phyloP scores from a whole-genome alignment of 2,797 vertebrate genomes.

The Gymnoscopelus braueri region DNA sequence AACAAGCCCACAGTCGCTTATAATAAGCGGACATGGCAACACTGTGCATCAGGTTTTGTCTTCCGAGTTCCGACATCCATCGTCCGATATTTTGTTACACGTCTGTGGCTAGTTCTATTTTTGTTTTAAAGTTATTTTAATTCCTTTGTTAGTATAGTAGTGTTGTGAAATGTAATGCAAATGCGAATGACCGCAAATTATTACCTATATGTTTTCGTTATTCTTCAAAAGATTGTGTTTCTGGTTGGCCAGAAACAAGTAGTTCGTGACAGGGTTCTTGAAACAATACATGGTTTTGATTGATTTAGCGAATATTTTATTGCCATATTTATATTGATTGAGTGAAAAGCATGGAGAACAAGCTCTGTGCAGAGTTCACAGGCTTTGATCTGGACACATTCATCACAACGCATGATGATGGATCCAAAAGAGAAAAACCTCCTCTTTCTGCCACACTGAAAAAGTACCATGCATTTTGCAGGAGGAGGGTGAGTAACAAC shows the following conservation, averaged over 20 bases:
- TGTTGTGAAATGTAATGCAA: not conserved
- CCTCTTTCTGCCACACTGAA: slow-evolving; percentile 75
- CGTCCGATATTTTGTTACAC: not conserved
- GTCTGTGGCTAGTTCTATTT: not conserved
- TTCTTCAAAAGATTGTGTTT: too few relatives aligned
- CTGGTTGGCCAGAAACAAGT: not conserved
- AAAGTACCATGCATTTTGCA: slow-evolving; percentile 82
- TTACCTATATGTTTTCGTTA: too few relatives aligned
- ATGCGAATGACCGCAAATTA: not conserved
- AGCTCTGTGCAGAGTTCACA: slow-evolving; percentile 59
- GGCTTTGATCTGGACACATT: slow-evolving; percentile 79
- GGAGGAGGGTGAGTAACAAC: slow-evolving; percentile 82
- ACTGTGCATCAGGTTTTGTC: not conserved
- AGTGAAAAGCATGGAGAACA: slow-evolving; percentile 51
- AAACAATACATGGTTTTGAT: too few relatives aligned
- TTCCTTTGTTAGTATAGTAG: not conserved
- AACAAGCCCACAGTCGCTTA: too few relatives aligned
- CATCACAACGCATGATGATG: slow-evolving; percentile 21
- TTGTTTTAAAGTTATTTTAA: not conserved
- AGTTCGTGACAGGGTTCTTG: not conserved
- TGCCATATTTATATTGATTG: too few relatives aligned
- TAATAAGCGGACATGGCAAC: too few relatives aligned
- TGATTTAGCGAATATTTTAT: too few relatives aligned
- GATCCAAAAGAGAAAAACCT: slow-evolving; percentile 70
- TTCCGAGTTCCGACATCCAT: slow-evolving; percentile 31